Evolutionary conservation across 2,113 vertebrate genomes (phyloP), one percentile per base, ranked within the genome.

Genomic region (Holacanthus passer): DNA sequence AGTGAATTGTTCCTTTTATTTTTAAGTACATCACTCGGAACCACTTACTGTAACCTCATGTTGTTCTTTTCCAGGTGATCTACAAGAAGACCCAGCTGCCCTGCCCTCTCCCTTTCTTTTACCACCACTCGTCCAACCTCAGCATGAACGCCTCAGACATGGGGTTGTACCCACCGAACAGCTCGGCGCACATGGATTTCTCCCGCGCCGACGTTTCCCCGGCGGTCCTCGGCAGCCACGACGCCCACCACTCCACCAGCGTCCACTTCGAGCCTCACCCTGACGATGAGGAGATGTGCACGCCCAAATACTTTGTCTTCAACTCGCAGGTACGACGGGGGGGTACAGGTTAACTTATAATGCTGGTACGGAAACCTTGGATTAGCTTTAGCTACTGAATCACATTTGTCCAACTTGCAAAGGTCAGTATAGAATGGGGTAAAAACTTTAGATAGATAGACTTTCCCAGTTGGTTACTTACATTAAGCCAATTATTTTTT

Each of bases 41-140:
- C 27, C 65, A 20, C 12, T 41, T 11, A 5, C 52, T 55, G 13
- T 24, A 35, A 59, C 56, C 35, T 27, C 0, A 27, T 63, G 6
- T 47, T 29, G 9, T 27, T 65, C 6, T 82, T 39, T 17, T 80
- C 39, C 83, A 99, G 98, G 84, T 99, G 70, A 99, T 99, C 85
- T 99, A 98, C 83, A 99, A 99, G 93, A 99, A 99, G 93, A 97
- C 94, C n/a, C 96, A 97, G 89, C 96, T 99, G 65, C 95, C 97
- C 0, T 99, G 98, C 84, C 98, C 98, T 56, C 93, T 99, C 24
- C 97, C 97, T 0, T 29, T 95, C 79, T 88, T 97, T 83, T 85
- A 90, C 85, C 95, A 95, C 0, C 77, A 78, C 45, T 62, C 47
- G 37, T 86, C 91, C 65, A 99, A 99, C 88, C 87, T 94, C 86